Conservation (phyloP, 2,113 vertebrate species). For the Vidua macroura region DNA sequence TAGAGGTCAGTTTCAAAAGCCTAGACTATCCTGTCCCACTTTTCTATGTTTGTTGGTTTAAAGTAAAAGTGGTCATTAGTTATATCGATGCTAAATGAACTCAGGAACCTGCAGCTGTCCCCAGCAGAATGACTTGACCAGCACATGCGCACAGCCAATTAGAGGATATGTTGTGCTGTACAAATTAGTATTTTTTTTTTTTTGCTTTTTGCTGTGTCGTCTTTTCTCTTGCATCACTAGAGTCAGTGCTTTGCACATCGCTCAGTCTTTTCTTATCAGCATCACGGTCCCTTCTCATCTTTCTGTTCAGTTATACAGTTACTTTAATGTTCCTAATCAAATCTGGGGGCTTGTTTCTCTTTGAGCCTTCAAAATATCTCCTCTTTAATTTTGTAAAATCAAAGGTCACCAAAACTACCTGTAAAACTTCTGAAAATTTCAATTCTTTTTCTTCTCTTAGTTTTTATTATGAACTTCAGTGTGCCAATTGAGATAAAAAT, state of each 20-base stretch:
- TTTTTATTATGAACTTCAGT: not conserved
- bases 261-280: not conserved
- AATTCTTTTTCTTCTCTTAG: not conserved
- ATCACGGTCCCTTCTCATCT: not conserved
- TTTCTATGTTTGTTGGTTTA: not conserved
- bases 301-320: not conserved
- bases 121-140: not conserved
- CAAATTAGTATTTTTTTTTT: not conserved
- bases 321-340: not conserved
- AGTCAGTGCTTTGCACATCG: not conserved
- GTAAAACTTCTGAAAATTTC: not conserved
- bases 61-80: not conserved
- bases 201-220: not conserved
- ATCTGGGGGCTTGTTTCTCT: not conserved
- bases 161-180: not conserved
- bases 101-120: not conserved
- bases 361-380: not conserved
- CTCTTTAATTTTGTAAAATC: not conserved
- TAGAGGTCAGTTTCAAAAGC: not conserved
- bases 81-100: not conserved
- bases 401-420: not conserved
- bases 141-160: not conserved
- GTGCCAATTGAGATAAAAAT: not conserved
- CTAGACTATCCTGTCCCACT: not conserved
- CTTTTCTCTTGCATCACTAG: not conserved